Conservation (phyloP, 37 sponge, comb jelly and placozoan species). For the Eunapius fragilis region DNA sequence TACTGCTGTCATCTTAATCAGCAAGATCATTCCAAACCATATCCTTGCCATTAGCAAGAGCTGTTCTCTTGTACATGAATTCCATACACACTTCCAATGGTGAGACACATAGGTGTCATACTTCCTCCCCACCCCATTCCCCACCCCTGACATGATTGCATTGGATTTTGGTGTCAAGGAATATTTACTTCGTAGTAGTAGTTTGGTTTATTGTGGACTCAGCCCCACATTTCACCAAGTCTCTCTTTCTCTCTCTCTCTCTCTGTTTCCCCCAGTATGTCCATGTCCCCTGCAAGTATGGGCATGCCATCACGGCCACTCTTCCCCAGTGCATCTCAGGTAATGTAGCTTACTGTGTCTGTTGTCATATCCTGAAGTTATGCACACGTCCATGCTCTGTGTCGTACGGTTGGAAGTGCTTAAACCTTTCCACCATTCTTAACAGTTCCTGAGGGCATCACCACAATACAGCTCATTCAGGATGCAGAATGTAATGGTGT, state of each 20-base stretch:
- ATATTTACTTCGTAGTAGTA: too few species aligned
- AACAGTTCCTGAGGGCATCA: background rate
- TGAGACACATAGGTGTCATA: too few species aligned
- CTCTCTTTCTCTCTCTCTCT: background rate
- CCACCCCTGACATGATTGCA: too few species aligned
- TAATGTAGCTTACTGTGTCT: background rate
- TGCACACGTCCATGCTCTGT: background rate
- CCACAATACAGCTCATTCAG: background rate
- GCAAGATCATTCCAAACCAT: too few species aligned
- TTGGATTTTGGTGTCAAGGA: too few species aligned
- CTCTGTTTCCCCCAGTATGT: background rate
- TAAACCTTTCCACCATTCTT: background rate
- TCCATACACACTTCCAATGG: too few species aligned
- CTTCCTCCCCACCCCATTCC: too few species aligned
- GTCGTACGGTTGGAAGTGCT: background rate
- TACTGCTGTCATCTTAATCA: too few species aligned
- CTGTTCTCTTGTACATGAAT: too few species aligned
- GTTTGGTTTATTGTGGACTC: background rate
- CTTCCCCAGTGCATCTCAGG: conserved; percentile 12
- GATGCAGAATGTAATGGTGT: background rate
- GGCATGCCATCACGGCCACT: conserved; percentile 1
- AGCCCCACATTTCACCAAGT: background rate
- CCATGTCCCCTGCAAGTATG: background rate
- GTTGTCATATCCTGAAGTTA: too few species aligned
- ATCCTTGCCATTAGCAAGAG: too few species aligned